Conservation (phyloP, 2,113 vertebrate species). For the Chlorodrepanis virens region DNA sequence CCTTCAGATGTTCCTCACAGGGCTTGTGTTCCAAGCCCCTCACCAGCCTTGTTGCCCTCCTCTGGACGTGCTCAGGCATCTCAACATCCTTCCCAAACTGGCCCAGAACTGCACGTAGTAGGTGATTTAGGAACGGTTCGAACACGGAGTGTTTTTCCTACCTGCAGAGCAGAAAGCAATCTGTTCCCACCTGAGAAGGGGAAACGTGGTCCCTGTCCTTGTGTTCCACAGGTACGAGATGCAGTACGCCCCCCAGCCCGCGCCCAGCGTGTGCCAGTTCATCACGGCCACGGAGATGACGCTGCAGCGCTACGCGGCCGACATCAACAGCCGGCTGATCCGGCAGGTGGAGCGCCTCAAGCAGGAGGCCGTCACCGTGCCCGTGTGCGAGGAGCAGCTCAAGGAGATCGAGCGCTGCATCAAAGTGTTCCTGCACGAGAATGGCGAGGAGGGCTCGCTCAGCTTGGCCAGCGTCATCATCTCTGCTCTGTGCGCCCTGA, state of each 20-base stretch:
- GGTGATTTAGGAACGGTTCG: background rate
- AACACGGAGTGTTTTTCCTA: fast-evolving
- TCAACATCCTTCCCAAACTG: no score
- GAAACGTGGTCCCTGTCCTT: fast-evolving
- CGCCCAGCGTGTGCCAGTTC: slow-evolving; percentile 83
- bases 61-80: no score
- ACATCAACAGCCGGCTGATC: slow-evolving; percentile 86
- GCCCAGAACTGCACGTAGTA: no score
- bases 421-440: slow-evolving; percentile 90
- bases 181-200: background rate
- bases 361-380: slow-evolving; percentile 86
- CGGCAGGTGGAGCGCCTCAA: slow-evolving; percentile 91
- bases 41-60: no score
- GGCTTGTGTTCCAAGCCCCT: no score
- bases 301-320: slow-evolving; percentile 88
- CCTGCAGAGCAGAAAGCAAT: background rate
- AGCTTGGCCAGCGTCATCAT: slow-evolving; percentile 92
- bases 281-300: slow-evolving; percentile 88
- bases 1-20: no score
- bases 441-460: slow-evolving; percentile 87
- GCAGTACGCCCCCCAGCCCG: slow-evolving; percentile 88
- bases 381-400: slow-evolving; percentile 91
- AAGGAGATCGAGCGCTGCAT: slow-evolving; percentile 98
- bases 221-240: slow-evolving; percentile 83
- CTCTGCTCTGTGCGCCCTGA: slow-evolving; percentile 90